These are phyloP conservation scores for Anthophora plumipes DNA, from an alignment of 2,888 invertebrate species.

Conservation along the genomic window DNA sequence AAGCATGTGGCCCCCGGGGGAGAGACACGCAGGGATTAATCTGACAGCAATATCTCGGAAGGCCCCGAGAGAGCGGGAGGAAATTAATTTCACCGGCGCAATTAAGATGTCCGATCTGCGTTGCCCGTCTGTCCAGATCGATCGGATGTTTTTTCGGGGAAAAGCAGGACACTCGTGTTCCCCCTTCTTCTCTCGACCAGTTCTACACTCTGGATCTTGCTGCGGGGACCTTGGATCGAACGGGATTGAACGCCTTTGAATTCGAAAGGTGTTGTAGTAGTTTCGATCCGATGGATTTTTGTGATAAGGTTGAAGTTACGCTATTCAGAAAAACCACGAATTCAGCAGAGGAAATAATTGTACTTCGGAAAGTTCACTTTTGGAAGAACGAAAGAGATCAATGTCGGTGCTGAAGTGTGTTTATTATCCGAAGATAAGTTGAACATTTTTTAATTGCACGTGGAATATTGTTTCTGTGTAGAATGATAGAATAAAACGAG, in stretches of 20 bases:
- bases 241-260: constrained; percentile 3
- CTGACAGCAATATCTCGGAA: constrained; percentile 68
- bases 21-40: constrained; percentile 60
- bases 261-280: neutral
- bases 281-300: neutral
- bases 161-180: constrained; percentile 46
- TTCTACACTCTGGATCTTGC: neutral
- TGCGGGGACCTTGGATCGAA: neutral
- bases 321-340: neutral
- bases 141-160: constrained; percentile 51
- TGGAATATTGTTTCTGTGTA: too few species aligned
- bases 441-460: too few species aligned
- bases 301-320: neutral
- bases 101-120: constrained; percentile 70
- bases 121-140: constrained; percentile 54
- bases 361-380: neutral
- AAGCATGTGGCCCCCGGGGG: constrained; percentile 34
- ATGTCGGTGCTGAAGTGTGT: too few species aligned
- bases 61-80: constrained; percentile 33
- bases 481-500: too few species aligned
- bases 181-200: neutral
- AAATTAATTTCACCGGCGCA: constrained; percentile 71
- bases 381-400: too few species aligned
- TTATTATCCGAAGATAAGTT: too few species aligned
- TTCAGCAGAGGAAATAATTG: neutral